Percentiles rank a stretch among this genome's conserved stretches.
phyloP scores from a whole-genome alignment of 2,888 invertebrate species.

The Furcula furcula region DNA sequence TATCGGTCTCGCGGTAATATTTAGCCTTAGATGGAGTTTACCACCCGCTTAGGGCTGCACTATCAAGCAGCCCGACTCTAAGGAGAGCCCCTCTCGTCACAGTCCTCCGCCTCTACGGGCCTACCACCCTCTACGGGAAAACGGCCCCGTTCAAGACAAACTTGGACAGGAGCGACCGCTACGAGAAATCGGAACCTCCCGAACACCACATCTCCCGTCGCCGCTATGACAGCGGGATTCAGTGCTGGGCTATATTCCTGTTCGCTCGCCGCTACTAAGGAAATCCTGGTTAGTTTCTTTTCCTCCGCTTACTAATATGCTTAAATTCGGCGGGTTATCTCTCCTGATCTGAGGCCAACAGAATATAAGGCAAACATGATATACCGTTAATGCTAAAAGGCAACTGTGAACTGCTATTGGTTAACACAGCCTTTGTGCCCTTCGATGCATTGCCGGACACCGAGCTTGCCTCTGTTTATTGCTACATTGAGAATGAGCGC shows the following conservation, averaged over 20 bases:
- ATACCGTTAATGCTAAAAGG: conserved; percentile 30
- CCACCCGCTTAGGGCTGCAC: conserved; percentile 83
- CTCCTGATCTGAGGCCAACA: conserved; percentile 58
- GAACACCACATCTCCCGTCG: conserved; percentile 79
- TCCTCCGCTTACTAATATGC: conserved; percentile 87
- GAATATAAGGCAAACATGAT: conserved; percentile 29
- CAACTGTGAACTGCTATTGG: too few relatives aligned
- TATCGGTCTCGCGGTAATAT: conserved; percentile 85
- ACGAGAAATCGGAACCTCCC: conserved; percentile 61
- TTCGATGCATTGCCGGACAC: too few relatives aligned
- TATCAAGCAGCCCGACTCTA: conserved; percentile 82
- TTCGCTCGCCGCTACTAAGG: conserved; percentile 61
- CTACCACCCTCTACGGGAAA: conserved; percentile 78
- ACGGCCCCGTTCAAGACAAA: conserved; percentile 75
- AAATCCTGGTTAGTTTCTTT: conserved; percentile 81
- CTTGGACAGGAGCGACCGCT: conserved; percentile 56
- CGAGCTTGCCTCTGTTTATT: too few relatives aligned
- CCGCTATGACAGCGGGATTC: conserved; percentile 42
- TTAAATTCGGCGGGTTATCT: conserved; percentile 80
- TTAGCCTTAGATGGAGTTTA: conserved; percentile 83
- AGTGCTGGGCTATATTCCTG: too few relatives aligned
- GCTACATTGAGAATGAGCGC: too few relatives aligned
- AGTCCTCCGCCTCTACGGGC: conserved; percentile 65
- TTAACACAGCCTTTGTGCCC: too few relatives aligned
- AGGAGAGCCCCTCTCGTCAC: conserved; percentile 43